Percentiles rank a stretch among this genome's conserved stretches.
These are phyloP conservation scores for Sipha flava DNA, from an alignment of 1,140 invertebrate species.

Conservation along the genomic window DNA sequence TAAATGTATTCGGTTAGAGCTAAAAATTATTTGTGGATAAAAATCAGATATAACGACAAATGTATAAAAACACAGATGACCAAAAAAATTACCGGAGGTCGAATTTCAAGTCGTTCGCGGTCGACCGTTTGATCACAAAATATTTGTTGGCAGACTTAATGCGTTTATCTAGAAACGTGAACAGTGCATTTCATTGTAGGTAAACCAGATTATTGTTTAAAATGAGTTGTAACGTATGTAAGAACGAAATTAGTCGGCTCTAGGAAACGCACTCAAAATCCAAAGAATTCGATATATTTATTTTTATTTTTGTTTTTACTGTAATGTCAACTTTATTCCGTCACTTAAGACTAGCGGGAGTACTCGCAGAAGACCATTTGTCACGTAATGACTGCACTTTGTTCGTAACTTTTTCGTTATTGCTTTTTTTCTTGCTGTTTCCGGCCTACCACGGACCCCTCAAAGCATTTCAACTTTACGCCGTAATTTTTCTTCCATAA, in stretches of 20 bases:
- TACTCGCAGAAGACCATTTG: constrained; percentile 20
- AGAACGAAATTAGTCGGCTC: not conserved
- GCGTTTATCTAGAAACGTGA: not conserved
- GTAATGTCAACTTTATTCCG: not conserved
- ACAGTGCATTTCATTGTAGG: not conserved
- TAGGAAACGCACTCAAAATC: not conserved
- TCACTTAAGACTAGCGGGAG: not conserved
- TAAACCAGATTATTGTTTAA: not conserved
- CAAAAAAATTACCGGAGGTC: too few species aligned
- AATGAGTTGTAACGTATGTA: not conserved
- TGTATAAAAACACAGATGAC: too few species aligned
- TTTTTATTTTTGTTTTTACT: not conserved
- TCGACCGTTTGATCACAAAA: too few species aligned
- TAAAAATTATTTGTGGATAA: too few species aligned
- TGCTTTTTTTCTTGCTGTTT: not conserved
- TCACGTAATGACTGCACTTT: constrained; percentile 29
- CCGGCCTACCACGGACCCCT: not conserved
- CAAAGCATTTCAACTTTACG: constrained; percentile 2
- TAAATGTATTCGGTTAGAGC: too few species aligned
- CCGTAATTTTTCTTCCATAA: constrained; percentile 25
- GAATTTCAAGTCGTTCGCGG: too few species aligned
- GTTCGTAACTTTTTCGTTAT: constrained; percentile 30
- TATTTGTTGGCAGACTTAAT: too few species aligned
- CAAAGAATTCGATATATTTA: not conserved
- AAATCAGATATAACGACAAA: too few species aligned